These are phyloP conservation scores for Axis porcinus DNA, from an alignment of 2,113 vertebrate genomes.

Conservation along the genomic window DNA sequence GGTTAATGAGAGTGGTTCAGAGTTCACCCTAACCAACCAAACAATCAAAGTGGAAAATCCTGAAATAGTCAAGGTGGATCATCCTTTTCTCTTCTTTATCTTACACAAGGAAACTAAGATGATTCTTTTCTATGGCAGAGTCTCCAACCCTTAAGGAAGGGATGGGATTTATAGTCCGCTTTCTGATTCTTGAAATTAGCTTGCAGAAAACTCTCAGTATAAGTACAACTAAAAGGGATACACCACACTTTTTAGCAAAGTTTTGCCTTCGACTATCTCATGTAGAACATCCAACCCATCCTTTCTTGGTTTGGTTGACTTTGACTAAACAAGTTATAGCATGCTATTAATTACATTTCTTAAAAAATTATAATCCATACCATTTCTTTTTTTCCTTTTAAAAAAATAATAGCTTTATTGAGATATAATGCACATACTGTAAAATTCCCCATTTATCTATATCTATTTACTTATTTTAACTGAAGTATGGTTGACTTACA, in stretches of 20 bases:
- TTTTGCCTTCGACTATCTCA: neutral
- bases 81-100: constrained; percentile 79
- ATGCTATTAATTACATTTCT: neutral
- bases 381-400: neutral
- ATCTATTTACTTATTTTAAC: neutral
- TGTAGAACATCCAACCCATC: neutral
- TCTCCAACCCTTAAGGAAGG: constrained; percentile 58
- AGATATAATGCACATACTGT: neutral
- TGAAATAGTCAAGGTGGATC: constrained; percentile 44
- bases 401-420: neutral
- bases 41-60: constrained; percentile 55
- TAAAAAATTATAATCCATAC: neutral
- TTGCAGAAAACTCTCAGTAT: neutral
- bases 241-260: neutral
- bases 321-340: neutral
- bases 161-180: neutral
- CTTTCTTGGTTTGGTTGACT: neutral
- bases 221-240: neutral
- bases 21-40: neutral
- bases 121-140: constrained; percentile 76
- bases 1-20: constrained; percentile 13
- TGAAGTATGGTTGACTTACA: neutral
- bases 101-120: constrained; percentile 62
- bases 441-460: neutral
- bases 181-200: neutral